A percentile compares a stretch with the other conserved stretches of the same genome.
These are phyloP conservation scores for Caracal caracal DNA, from an alignment of 2,113 vertebrate genomes.

Conservation along the genomic window DNA sequence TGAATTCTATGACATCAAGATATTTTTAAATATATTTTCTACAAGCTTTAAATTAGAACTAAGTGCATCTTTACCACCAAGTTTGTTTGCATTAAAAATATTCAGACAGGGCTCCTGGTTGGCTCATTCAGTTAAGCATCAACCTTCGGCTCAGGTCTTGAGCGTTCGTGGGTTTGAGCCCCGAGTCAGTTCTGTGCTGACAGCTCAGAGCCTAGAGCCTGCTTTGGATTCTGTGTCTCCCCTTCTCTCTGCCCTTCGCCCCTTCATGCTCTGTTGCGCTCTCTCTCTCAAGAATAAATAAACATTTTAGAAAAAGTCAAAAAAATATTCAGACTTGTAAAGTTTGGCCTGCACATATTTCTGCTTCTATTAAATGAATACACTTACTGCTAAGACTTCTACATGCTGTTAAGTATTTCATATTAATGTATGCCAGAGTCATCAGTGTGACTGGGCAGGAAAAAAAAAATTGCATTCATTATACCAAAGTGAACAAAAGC, in stretches of 20 bases:
- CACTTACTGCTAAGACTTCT: background rate
- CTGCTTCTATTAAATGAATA: background rate
- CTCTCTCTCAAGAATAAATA: no score
- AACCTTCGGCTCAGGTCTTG: no score
- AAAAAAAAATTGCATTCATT: background rate
- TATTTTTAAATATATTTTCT: background rate
- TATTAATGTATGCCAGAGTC: background rate
- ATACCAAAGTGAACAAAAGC: background rate
- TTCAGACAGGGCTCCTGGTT: background rate
- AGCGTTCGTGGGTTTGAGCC: no score
- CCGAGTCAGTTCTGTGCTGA: no score
- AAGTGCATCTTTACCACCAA: background rate
- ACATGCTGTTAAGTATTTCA: background rate
- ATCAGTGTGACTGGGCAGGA: background rate
- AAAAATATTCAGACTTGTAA: background rate
- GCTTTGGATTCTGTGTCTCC: no score
- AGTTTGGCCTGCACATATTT: background rate
- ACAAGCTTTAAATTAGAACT: conserved; percentile 31
- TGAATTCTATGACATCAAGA: background rate
- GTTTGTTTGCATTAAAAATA: background rate
- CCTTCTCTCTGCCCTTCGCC: no score
- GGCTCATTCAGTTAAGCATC: no score
- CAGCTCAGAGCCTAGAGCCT: no score
- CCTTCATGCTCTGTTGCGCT: fast-evolving
- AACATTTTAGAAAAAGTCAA: background rate